Conservation (phyloP, 2,797 vertebrate genomes). For the Lates japonicus region DNA sequence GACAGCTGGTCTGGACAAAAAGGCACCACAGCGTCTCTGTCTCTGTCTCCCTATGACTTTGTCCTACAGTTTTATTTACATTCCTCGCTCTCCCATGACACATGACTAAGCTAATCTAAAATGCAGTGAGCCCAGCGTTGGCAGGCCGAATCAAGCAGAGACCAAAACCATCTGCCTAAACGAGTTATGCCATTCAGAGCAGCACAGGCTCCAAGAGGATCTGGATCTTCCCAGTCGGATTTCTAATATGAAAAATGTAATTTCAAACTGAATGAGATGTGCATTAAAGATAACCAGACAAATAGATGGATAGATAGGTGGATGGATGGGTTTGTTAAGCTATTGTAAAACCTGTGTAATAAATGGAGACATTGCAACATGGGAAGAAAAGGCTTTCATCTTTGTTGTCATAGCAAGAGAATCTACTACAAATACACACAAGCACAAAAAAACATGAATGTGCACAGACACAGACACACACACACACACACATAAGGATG, state of each 20-base stretch:
- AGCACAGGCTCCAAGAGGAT: constrained; percentile 44
- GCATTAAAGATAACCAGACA: constrained; percentile 7
- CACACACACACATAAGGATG: constrained; percentile 8
- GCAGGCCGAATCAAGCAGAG: constrained; percentile 50
- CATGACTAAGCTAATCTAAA: constrained; percentile 72
- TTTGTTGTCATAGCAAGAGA: constrained; percentile 60
- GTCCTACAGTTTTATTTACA: constrained; percentile 74
- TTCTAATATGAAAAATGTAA: constrained; percentile 38
- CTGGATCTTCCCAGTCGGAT: constrained; percentile 30
- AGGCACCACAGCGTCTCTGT: constrained; percentile 69
- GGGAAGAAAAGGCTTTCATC: constrained; percentile 51
- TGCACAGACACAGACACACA: constrained; percentile 1
- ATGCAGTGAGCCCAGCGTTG: constrained; percentile 58
- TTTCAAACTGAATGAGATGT: constrained; percentile 42
- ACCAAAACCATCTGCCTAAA: constrained; percentile 70
- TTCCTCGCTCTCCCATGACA: constrained; percentile 67
- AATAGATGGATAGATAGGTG: neutral
- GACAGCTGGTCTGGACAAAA: constrained; percentile 76
- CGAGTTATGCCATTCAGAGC: constrained; percentile 58
- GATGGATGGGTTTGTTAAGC: constrained; percentile 17
- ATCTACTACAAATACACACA: constrained; percentile 47
- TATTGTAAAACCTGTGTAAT: constrained; percentile 4
- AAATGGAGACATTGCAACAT: constrained; percentile 43
- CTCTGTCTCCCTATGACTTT: constrained; percentile 60
- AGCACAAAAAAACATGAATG: constrained; percentile 39